These are phyloP conservation scores for Cyphomyrmex costatus DNA, from an alignment of 1,140 invertebrate species.

Conservation along the genomic window DNA sequence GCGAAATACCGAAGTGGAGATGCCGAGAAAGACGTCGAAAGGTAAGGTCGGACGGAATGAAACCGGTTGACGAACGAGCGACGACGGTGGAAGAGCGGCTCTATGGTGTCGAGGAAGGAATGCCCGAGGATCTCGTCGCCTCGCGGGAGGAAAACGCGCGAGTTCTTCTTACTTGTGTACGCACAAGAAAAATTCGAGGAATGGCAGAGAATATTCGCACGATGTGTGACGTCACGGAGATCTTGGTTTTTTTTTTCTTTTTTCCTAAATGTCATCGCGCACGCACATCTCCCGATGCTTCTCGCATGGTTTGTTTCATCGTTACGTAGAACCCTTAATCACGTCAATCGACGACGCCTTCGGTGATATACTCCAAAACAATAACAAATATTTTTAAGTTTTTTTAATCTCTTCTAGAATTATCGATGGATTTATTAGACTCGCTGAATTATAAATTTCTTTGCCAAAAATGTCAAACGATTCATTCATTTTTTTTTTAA, in stretches of 20 bases:
- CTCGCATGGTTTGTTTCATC: not conserved
- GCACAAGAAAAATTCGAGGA: not conserved
- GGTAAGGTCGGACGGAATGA: conserved; percentile 48
- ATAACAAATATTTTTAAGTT: no score
- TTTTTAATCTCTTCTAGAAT: no score
- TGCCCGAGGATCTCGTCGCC: not conserved
- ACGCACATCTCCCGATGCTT: not conserved
- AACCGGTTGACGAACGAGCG: conserved; percentile 67
- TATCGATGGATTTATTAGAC: no score
- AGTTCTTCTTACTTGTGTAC: not conserved
- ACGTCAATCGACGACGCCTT: no score
- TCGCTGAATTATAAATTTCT: no score
- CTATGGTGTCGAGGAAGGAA: not conserved
- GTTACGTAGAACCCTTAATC: not conserved
- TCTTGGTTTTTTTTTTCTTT: not conserved
- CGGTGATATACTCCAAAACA: no score
- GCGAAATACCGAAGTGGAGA: not conserved
- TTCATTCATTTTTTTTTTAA: no score
- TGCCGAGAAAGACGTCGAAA: conserved; percentile 48
- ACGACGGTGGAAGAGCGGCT: conserved; percentile 35
- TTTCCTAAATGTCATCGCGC: conserved; percentile 40
- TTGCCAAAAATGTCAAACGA: no score
- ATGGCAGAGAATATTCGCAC: not conserved
- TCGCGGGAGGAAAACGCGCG: not conserved
- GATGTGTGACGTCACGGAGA: not conserved